A percentile compares a stretch with the other conserved stretches of the same genome.
phyloP scores from a whole-genome alignment of 2,797 vertebrate genomes.

The Anolis apletophallus region DNA sequence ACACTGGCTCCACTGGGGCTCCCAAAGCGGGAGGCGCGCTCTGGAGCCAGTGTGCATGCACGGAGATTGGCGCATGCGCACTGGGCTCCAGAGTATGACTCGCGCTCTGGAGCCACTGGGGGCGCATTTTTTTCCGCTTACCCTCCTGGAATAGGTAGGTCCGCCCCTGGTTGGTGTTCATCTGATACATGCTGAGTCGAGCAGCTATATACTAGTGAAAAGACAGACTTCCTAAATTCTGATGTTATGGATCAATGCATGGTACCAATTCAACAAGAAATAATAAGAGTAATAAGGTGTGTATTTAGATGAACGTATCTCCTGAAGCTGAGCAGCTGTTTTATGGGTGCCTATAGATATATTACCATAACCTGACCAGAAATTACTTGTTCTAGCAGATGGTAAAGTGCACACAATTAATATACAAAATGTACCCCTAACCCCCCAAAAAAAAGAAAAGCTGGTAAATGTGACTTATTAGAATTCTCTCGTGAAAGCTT shows the following conservation, averaged over 20 bases:
- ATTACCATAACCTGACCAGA: slow-evolving; percentile 43
- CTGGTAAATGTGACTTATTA: slow-evolving; percentile 53
- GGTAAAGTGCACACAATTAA: slow-evolving; percentile 59
- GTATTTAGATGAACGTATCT: slow-evolving; percentile 56
- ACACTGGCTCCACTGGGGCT: too few relatives aligned
- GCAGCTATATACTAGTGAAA: slow-evolving; percentile 43
- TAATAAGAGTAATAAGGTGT: slow-evolving; percentile 32
- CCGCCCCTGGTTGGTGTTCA: too few relatives aligned
- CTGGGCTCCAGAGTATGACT: too few relatives aligned
- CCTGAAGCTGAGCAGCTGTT: slow-evolving; percentile 56
- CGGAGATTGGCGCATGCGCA: too few relatives aligned
- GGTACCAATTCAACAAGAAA: slow-evolving; percentile 59
- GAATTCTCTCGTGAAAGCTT: slow-evolving; percentile 59
- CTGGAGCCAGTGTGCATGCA: too few relatives aligned
- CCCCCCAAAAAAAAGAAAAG: slow-evolving; percentile 42
- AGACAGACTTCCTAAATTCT: slow-evolving; percentile 39
- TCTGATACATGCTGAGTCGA: slow-evolving; percentile 41
- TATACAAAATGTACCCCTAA: slow-evolving; percentile 42
- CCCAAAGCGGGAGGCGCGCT: too few relatives aligned
- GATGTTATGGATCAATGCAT: slow-evolving; percentile 52
- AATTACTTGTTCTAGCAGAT: slow-evolving; percentile 55
- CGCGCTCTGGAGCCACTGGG: too few relatives aligned
- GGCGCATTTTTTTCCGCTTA: too few relatives aligned
- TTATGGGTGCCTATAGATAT: slow-evolving; percentile 46
- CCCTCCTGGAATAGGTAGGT: too few relatives aligned